phyloP scores from a whole-genome alignment of 2,888 invertebrate genomes.

The Eilema griseolum region DNA sequence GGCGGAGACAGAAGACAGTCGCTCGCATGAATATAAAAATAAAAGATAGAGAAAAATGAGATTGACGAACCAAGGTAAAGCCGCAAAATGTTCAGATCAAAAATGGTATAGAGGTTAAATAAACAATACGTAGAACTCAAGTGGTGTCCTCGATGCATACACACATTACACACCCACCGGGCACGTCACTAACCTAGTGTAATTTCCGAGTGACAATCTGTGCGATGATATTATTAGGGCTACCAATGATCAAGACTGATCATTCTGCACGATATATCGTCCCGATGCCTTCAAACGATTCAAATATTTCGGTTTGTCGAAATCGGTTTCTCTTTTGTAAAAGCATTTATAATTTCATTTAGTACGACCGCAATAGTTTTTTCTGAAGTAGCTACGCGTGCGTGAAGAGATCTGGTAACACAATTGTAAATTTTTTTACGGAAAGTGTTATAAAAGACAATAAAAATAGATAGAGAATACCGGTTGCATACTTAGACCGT shows the following conservation, averaged over 20 bases:
- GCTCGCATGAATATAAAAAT: no score
- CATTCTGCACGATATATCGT: neutral
- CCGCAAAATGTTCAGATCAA: no score
- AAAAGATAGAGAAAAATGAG: no score
- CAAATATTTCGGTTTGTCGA: neutral
- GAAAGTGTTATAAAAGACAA: neutral
- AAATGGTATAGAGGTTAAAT: constrained; percentile 13
- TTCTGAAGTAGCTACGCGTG: neutral
- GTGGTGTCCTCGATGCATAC: constrained; percentile 41
- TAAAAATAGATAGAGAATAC: neutral
- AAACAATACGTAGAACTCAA: constrained; percentile 44
- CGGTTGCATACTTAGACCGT: neutral
- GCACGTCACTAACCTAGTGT: constrained; percentile 18
- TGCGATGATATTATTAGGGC: constrained; percentile 28
- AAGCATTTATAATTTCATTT: constrained; percentile 1
- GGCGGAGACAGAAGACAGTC: no score
- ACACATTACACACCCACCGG: constrained; percentile 26
- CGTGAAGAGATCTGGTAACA: neutral
- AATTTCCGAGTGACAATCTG: constrained; percentile 33
- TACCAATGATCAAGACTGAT: constrained; percentile 2
- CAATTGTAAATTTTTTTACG: neutral
- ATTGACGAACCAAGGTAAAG: no score
- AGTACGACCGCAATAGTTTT: neutral
- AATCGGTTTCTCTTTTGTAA: neutral
- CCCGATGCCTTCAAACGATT: neutral